phyloP scores from a whole-genome alignment of 2,888 invertebrate genomes.

The Girardia tigrina region DNA sequence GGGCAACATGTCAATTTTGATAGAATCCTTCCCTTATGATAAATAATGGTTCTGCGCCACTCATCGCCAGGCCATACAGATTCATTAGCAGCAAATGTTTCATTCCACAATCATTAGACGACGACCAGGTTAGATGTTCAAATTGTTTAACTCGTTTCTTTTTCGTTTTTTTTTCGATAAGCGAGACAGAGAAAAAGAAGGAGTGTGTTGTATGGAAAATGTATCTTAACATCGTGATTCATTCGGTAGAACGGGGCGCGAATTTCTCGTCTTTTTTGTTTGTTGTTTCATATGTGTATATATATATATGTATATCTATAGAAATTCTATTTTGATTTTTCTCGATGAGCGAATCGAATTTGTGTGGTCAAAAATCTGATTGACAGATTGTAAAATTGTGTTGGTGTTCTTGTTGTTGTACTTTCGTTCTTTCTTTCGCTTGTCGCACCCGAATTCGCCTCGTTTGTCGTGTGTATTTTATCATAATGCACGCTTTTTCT shows the following conservation, averaged over 20 bases:
- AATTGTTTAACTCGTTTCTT: background rate
- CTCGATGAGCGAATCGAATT: slow-evolving; percentile 8
- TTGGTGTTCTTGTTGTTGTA: slow-evolving; percentile 23
- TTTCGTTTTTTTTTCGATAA: no score
- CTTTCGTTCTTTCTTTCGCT: background rate
- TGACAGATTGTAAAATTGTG: slow-evolving; percentile 12
- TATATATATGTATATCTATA: no score
- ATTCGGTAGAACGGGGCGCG: background rate
- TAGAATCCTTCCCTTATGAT: background rate
- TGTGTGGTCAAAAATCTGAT: slow-evolving; percentile 12
- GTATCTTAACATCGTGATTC: no score
- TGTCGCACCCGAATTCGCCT: background rate
- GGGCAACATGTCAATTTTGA: slow-evolving; percentile 23
- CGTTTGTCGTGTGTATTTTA: background rate
- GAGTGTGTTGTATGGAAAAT: no score
- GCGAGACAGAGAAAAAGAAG: background rate
- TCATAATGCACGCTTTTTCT: background rate
- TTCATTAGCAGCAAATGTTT: slow-evolving; percentile 5
- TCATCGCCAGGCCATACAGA: background rate
- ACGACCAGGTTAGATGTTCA: slow-evolving; percentile 17
- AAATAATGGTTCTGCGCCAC: slow-evolving; percentile 11
- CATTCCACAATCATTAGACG: background rate
- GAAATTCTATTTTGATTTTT: background rate
- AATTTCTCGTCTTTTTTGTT: background rate
- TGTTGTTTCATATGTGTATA: no score